These are phyloP conservation scores for Mellilla xanthometata DNA, from an alignment of 2,888 invertebrate genomes.

Conservation along the genomic window DNA sequence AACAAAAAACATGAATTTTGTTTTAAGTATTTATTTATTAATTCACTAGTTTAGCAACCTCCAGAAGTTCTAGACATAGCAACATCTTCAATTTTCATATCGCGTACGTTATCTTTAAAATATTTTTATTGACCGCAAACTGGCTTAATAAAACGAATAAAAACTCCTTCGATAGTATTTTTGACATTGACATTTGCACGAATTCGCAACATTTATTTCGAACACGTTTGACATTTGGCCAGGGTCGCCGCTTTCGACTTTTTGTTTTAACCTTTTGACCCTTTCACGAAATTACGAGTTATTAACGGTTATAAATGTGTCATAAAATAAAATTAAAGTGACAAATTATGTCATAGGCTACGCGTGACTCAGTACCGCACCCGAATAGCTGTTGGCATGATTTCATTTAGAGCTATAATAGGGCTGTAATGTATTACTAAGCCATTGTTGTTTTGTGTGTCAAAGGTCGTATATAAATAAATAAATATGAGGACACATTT, in stretches of 20 bases:
- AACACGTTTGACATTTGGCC: conserved; percentile 21
- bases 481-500: too few relatives aligned
- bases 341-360: conserved; percentile 22
- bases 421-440: conserved; percentile 9
- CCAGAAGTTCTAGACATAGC: too few relatives aligned
- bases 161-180: conserved; percentile 4
- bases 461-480: too few relatives aligned
- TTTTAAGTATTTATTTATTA: too few relatives aligned
- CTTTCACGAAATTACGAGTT: conserved; percentile 7
- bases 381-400: conserved; percentile 16
- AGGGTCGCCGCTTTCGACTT: conserved; percentile 23
- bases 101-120: too few relatives aligned
- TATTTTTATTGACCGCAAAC: too few relatives aligned
- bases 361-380: conserved; percentile 21
- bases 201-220: conserved; percentile 18
- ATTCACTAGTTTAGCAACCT: too few relatives aligned
- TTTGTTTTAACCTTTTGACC: conserved; percentile 4
- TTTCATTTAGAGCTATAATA: conserved; percentile 13
- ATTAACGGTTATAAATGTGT: conserved; percentile 12
- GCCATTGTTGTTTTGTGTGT: too few relatives aligned
- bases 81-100: too few relatives aligned
- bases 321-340: conserved; percentile 19
- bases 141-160: not conserved
- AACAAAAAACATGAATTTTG: too few relatives aligned
- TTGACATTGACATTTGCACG: conserved; percentile 26